phyloP scores from a whole-genome alignment of 2,113 vertebrate genomes.

The Daubentonia madagascariensis region DNA sequence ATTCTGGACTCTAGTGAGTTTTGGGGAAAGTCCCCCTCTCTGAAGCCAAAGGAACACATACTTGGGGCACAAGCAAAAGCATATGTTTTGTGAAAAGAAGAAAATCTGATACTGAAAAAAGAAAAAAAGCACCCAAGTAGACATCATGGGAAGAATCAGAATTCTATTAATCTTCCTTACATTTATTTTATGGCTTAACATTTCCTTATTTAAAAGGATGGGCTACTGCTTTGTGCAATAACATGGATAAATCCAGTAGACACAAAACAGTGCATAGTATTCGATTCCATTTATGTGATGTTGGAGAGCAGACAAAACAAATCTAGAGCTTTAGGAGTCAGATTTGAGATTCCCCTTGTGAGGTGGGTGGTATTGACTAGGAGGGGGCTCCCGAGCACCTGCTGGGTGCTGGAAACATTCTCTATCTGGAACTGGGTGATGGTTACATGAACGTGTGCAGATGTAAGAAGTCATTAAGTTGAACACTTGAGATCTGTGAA shows the following conservation, averaged over 20 bases:
- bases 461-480: fast-evolving
- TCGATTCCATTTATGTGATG: fast-evolving
- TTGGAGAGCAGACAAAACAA: neutral
- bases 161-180: neutral
- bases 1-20: neutral
- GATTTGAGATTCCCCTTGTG: neutral
- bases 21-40: neutral
- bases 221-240: neutral
- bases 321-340: neutral
- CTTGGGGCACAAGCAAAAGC: neutral
- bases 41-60: neutral
- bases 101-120: neutral
- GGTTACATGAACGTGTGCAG: fast-evolving
- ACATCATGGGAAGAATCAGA: neutral
- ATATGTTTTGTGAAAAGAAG: neutral
- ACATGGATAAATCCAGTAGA: neutral
- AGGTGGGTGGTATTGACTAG: fast-evolving
- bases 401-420: neutral
- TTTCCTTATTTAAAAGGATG: neutral
- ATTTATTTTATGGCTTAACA: neutral
- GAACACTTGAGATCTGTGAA: neutral
- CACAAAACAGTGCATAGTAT: fast-evolving
- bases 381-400: neutral
- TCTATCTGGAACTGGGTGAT: neutral
- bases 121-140: neutral